Evolutionary conservation across 2,888 invertebrate species (phyloP).

Genomic region (Andrena bicolor): DNA sequence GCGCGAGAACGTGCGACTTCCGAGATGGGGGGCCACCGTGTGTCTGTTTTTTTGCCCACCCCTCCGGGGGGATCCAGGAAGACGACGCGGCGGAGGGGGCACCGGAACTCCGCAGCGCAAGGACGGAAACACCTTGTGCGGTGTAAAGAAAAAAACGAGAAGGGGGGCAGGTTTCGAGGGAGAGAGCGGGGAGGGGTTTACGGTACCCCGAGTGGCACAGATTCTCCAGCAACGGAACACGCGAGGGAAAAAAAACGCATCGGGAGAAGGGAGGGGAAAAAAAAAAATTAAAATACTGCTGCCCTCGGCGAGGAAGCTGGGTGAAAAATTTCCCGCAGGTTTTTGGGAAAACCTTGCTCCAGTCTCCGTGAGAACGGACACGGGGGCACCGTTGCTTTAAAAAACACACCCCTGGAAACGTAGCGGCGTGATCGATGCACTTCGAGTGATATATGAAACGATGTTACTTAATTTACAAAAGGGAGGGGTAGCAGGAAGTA

Average conservation of each 20-base stretch:
- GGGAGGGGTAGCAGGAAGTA: too few relatives aligned
- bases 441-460: not conserved
- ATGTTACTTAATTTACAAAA: not conserved
- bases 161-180: conserved; percentile 45
- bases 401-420: conserved; percentile 39
- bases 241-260: conserved; percentile 62
- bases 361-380: conserved; percentile 74
- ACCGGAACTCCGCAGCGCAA: conserved; percentile 72
- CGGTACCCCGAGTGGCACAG: conserved; percentile 84
- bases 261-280: conserved; percentile 65
- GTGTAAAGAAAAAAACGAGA: conserved; percentile 57
- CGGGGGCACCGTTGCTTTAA: conserved; percentile 56
- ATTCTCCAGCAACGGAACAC: conserved; percentile 78
- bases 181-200: conserved; percentile 74
- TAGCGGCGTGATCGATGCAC: not conserved
- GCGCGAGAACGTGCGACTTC: conserved; percentile 48
- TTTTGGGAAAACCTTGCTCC: conserved; percentile 67
- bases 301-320: conserved; percentile 45
- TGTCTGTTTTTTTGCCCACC: conserved; percentile 39
- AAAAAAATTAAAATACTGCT: conserved; percentile 82
- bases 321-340: conserved; percentile 66
- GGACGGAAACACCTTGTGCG: conserved; percentile 82
- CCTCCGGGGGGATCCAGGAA: conserved; percentile 24
- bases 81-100: conserved; percentile 24
- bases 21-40: conserved; percentile 53